These are phyloP conservation scores for Phaetusa simplex DNA, from an alignment of 2,113 vertebrate species.

Conservation along the genomic window DNA sequence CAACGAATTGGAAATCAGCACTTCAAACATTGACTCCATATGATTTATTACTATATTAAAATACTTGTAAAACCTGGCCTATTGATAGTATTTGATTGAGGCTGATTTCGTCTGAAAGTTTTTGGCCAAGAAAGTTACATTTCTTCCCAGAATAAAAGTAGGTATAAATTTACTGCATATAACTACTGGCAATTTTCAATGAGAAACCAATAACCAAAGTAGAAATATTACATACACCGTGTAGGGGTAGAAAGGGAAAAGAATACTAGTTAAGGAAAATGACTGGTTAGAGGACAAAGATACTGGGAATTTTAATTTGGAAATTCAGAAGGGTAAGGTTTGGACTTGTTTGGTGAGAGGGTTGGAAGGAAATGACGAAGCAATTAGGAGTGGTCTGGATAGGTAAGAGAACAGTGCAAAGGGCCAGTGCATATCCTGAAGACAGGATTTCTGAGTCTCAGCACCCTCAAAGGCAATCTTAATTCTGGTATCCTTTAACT, in stretches of 20 bases:
- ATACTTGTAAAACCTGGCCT: neutral
- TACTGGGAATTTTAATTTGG: neutral
- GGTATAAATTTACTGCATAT: neutral
- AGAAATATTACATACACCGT: neutral
- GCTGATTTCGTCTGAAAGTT: neutral
- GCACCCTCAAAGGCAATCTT: neutral
- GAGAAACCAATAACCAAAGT: neutral
- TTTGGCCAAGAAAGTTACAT: neutral
- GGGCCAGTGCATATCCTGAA: neutral
- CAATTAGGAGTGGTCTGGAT: neutral
- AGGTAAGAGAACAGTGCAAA: neutral
- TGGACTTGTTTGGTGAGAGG: neutral
- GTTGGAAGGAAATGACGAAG: neutral
- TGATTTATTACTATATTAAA: neutral
- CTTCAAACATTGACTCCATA: neutral
- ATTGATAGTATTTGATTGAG: neutral
- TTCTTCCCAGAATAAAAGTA: neutral
- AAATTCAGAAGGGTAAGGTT: neutral
- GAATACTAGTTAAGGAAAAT: neutral
- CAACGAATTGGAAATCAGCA: neutral
- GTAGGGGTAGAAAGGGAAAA: neutral
- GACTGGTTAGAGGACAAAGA: neutral
- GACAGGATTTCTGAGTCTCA: neutral
- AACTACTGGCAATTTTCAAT: neutral
- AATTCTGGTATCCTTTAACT: neutral